Percentiles rank a stretch among this genome's conserved stretches.
Conservation (phyloP, 2,888 invertebrate genomes). For the Ganaspis brasiliensis region DNA sequence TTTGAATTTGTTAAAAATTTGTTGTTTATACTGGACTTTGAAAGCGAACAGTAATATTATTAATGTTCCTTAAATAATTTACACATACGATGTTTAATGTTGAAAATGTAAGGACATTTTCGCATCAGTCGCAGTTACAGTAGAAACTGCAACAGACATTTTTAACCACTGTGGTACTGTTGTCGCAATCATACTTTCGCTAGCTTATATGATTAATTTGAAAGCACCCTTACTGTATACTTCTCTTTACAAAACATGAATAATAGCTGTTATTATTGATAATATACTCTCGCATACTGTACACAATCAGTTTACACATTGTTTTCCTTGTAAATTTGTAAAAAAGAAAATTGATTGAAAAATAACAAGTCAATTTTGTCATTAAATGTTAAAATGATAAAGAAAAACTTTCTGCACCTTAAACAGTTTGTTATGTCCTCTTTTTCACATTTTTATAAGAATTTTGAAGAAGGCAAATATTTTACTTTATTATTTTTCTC, state of each 20-base stretch:
- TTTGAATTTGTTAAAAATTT: slow-evolving; percentile 23
- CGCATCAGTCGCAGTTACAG: slow-evolving; percentile 6
- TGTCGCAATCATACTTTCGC: neutral
- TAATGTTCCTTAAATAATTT: slow-evolving; percentile 5
- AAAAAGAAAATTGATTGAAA: slow-evolving; percentile 4
- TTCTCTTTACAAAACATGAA: slow-evolving; percentile 24
- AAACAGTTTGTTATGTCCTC: neutral
- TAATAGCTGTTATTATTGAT: slow-evolving; percentile 69
- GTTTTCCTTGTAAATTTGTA: slow-evolving; percentile 62
- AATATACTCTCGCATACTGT: slow-evolving; percentile 79
- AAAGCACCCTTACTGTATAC: slow-evolving; percentile 10
- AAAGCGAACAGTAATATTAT: slow-evolving; percentile 33
- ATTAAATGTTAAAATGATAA: neutral
- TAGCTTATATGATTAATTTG: neutral
- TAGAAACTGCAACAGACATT: neutral
- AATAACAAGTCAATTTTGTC: neutral
- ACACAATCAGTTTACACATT: slow-evolving; percentile 77
- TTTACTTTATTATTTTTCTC: slow-evolving; percentile 4
- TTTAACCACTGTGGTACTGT: slow-evolving; percentile 6
- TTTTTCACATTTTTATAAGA: neutral
- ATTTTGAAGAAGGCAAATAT: neutral
- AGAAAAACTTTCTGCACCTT: slow-evolving; percentile 19
- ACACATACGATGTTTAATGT: slow-evolving; percentile 20
- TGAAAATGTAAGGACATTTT: slow-evolving; percentile 13
- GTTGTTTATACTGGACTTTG: slow-evolving; percentile 26